Evolutionary conservation across 2,888 invertebrate species (phyloP).

Genomic region (Megastigmus dorsalis): DNA sequence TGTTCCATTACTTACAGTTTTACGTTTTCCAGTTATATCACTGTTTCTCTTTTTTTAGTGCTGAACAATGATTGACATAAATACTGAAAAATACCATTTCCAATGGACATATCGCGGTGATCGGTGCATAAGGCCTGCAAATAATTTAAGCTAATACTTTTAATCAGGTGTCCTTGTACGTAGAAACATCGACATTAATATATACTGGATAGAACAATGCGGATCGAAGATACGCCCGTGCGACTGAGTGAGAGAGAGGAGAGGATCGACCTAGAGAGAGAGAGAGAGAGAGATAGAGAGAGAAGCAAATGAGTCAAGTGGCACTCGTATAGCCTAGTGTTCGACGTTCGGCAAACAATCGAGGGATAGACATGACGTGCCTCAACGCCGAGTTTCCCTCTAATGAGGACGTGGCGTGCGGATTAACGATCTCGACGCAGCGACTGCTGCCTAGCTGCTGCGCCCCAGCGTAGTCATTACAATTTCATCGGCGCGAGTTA

Average conservation of each 20-base stretch:
- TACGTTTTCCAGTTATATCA: too few relatives aligned
- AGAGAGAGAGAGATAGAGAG: not conserved
- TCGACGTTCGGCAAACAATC: slow-evolving; percentile 41
- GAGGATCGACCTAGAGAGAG: not conserved
- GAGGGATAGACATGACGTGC: slow-evolving; percentile 30
- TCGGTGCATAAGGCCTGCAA: not conserved
- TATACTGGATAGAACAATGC: not conserved
- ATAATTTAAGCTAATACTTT: slow-evolving; percentile 17
- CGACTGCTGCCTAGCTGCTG: too few relatives aligned
- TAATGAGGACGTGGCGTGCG: slow-evolving; percentile 43
- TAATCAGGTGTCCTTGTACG: not conserved
- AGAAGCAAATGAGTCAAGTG: slow-evolving; percentile 27
- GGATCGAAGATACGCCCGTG: not conserved
- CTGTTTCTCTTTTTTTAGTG: too few relatives aligned
- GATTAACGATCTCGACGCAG: slow-evolving; percentile 28
- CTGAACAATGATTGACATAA: too few relatives aligned
- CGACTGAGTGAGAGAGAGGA: not conserved
- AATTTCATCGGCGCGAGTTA: slow-evolving; percentile 48
- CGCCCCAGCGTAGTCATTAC: slow-evolving; percentile 34
- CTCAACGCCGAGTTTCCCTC: slow-evolving; percentile 25
- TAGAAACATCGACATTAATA: not conserved
- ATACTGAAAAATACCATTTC: too few relatives aligned
- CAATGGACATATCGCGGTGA: too few relatives aligned
- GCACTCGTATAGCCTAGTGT: slow-evolving; percentile 15
- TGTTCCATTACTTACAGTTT: too few relatives aligned